A percentile compares a stretch with the other conserved stretches of the same genome.
Evolutionary conservation across 2,113 vertebrate genomes (phyloP).

Genomic region (Istiophorus platypterus): DNA sequence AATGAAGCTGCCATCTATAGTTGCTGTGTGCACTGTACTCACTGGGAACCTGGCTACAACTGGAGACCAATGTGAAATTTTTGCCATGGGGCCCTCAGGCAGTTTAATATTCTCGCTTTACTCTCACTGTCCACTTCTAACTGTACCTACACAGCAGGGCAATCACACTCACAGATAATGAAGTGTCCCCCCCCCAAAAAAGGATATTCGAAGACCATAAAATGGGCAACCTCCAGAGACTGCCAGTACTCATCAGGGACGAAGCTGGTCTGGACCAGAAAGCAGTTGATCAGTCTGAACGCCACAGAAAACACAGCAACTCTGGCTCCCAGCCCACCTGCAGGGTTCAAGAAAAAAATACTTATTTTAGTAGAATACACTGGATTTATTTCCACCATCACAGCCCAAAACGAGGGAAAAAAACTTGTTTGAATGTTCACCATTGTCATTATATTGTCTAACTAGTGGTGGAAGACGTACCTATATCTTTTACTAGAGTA

Average conservation of each 20-base stretch:
- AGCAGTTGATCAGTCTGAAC: slow-evolving; percentile 90
- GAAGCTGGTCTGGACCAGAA: slow-evolving; percentile 94
- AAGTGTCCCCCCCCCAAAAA: slow-evolving; percentile 15
- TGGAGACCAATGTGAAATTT: too few species aligned
- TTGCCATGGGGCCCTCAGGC: neutral
- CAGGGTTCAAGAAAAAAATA: slow-evolving; percentile 16
- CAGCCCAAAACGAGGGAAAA: neutral
- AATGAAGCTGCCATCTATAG: neutral
- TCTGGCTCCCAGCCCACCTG: slow-evolving; percentile 82
- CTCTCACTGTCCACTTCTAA: neutral
- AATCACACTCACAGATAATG: neutral
- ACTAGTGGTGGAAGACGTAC: neutral
- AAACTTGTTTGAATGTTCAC: neutral
- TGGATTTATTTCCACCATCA: neutral
- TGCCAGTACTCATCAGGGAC: slow-evolving; percentile 99
- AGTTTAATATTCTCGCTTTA: neutral
- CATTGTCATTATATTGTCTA: neutral
- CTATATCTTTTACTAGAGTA: neutral
- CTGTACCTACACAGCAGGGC: neutral
- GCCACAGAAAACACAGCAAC: slow-evolving; percentile 80
- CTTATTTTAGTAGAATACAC: neutral
- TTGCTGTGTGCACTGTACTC: neutral
- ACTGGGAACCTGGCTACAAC: neutral
- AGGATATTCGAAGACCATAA: slow-evolving; percentile 97
- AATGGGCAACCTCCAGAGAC: slow-evolving; percentile 94